Base-by-base conservation (phyloP, 1,140 invertebrate species). In the Calycopis cecrops region DNA sequence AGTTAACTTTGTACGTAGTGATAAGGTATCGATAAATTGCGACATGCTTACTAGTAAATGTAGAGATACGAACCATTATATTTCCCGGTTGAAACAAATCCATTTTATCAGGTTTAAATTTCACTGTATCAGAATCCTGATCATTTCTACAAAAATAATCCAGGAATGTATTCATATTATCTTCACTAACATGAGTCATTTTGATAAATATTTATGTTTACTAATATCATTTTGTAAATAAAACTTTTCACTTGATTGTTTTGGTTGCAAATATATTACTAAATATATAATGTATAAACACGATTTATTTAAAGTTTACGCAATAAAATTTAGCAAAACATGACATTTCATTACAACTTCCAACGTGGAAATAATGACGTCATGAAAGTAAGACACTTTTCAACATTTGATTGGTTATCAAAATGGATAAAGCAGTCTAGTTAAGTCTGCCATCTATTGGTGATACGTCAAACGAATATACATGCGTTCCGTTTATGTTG, bases 341-440 rank as follows among this genome's bases (percentile, higher is more conserved):
- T 79, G 80, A 83, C 85, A 84, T 79, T 73, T 77, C 73, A 42
- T 54, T 58, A 71, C 69, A 73, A 73, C 80, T 82, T 87, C 83
- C 85, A 85, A 88, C 85, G 85, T 88, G 87, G 87, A 88, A 87
- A 76, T 81, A 82, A 78, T 88, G 87, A 88, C 87, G 85, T 88
- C 85, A 88, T 73, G 65, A 73, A 76, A 67, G 59, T 77, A 67
- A 72, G 73, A 75, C 85, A 87, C 85, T 73, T 67, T 75, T 71
- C 76, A 59, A 40, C 42, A 68, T 74, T 59, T 77, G 62, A 88
- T 88, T 87, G 87, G 87, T 67, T 50, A 54, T 60, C 53, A 48
- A 60, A 42, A 16, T 63, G 56, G 70, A 58, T 75, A 76, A 76
- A 76, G 60, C 67, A 75, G 69, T 53, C 44, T 11, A 7, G 50